Conservation (phyloP, 2,113 vertebrate genomes). For the Plectropomus leopardus region DNA sequence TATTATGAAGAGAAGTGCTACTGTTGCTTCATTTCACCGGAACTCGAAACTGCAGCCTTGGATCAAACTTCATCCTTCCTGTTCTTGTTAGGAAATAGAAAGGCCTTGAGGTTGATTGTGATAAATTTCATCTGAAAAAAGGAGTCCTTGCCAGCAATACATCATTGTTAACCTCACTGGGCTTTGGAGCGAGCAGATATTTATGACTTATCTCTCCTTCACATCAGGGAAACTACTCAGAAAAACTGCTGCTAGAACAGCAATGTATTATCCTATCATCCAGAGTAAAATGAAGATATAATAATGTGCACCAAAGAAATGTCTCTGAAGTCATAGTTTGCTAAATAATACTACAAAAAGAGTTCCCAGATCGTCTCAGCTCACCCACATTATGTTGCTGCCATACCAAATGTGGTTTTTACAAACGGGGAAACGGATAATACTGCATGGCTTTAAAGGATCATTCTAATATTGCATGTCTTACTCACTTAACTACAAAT, state of each 20-base stretch:
- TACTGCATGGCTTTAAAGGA: slow-evolving; percentile 14
- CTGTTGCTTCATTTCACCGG: slow-evolving; percentile 20
- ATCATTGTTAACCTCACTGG: slow-evolving; percentile 61
- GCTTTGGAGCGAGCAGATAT: slow-evolving; percentile 39
- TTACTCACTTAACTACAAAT: not conserved
- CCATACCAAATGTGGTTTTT: slow-evolving; percentile 26
- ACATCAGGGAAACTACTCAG: slow-evolving; percentile 9
- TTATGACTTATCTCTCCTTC: slow-evolving; percentile 38
- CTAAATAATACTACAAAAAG: not conserved
- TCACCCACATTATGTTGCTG: slow-evolving; percentile 18
- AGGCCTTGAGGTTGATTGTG: slow-evolving; percentile 64
- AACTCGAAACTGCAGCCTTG: slow-evolving; percentile 25
- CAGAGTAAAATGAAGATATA: slow-evolving; percentile 15
- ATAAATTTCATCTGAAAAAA: slow-evolving; percentile 58
- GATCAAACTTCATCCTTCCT: slow-evolving; percentile 36
- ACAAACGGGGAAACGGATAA: not conserved
- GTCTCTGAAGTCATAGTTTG: slow-evolving; percentile 1
- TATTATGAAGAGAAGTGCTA: slow-evolving; percentile 1
- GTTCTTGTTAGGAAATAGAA: slow-evolving; percentile 64
- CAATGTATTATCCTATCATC: not conserved
- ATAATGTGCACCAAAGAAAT: slow-evolving; percentile 10
- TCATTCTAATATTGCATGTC: not conserved
- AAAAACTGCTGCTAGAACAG: slow-evolving; percentile 26
- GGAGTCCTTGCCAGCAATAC: slow-evolving; percentile 23
- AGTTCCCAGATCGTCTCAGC: slow-evolving; percentile 24